Evolutionary conservation across 2,888 invertebrate genomes (phyloP), one percentile per base, ranked within the genome.

Genomic region (Melanchra persicariae): DNA sequence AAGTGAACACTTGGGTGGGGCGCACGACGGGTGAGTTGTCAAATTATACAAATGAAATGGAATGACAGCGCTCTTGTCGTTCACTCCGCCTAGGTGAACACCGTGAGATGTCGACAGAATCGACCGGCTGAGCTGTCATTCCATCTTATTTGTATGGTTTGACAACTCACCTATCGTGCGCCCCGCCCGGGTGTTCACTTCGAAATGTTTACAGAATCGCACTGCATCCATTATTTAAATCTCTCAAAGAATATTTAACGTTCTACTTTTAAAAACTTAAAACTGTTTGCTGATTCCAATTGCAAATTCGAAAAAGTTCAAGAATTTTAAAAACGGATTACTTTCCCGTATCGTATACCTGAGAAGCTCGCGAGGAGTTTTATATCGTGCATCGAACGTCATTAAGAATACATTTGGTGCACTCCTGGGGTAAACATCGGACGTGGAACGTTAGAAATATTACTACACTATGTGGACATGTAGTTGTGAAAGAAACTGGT

Each of bases 371-470:
- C 40, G 40, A 71, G 70, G 68, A 45, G 60, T 77, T 78, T 74
- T 74, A 72, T 74, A 74, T 55, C 40, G 69, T 79, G 83, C 79
- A 81, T 75, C 55, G 73, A 69, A 71, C 60, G 75, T 85, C 85
- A 82, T 87, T 81, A 85, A 80, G 74, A 86, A 87, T 85, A 81
- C 86, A 87, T 86, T 87, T 86, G 80, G 64, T 74, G 70, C 73
- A 77, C 74, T 74, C 80, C 51, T 64, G 58, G 62, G 73, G 73
- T 59, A 65, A 62, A 62, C 73, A 68, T 78, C 65, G 43, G 63
- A 77, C 77, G 62, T 52, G 68, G 69, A 76, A 79, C 69, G 62
- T 78, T 71, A 77, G 80, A 85, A 81, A 79, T 81, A 83, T 83
- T 76, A 64, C 74, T 72, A 62, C 74, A 82, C 65, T 63, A 52